These are phyloP conservation scores for Stenchaetothrips biformis DNA, from an alignment of 2,888 invertebrate species.

Conservation along the genomic window DNA sequence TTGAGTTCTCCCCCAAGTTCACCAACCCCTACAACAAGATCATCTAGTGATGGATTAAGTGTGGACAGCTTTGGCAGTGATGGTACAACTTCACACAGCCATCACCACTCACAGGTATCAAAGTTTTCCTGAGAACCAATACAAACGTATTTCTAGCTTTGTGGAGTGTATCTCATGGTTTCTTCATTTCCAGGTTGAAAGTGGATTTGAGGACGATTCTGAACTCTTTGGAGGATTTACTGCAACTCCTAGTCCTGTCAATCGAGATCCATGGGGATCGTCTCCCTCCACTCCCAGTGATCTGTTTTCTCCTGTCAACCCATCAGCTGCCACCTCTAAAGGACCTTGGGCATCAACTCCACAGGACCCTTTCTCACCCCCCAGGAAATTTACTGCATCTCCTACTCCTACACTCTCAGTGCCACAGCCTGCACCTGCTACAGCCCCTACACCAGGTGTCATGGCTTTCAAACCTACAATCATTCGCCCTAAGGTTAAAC, in stretches of 20 bases:
- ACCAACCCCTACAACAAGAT: constrained; percentile 67
- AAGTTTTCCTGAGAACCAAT: background rate
- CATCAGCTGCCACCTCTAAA: constrained; percentile 44
- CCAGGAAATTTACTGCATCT: constrained; percentile 37
- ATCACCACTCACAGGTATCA: constrained; percentile 44
- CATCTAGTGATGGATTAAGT: constrained; percentile 69
- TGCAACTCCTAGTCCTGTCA: constrained; percentile 33
- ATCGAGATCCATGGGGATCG: constrained; percentile 37
- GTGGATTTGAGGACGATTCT: constrained; percentile 80
- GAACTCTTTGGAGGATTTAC: constrained; percentile 55
- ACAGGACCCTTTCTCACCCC: constrained; percentile 55
- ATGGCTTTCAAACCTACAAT: constrained; percentile 57
- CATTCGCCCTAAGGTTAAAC: constrained; percentile 49
- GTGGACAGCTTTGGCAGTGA: constrained; percentile 72
- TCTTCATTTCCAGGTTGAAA: constrained; percentile 63
- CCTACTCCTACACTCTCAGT: constrained; percentile 33
- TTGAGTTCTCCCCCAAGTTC: constrained; percentile 68
- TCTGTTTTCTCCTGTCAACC: constrained; percentile 34
- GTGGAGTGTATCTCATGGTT: constrained; percentile 37
- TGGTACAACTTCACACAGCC: constrained; percentile 56
- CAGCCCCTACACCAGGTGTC: background rate
- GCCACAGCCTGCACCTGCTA: background rate
- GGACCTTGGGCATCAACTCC: constrained; percentile 51
- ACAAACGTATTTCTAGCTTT: background rate
- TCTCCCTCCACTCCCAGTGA: constrained; percentile 34